phyloP scores from a whole-genome alignment of 2,113 vertebrate species.

The Hylia prasina region DNA sequence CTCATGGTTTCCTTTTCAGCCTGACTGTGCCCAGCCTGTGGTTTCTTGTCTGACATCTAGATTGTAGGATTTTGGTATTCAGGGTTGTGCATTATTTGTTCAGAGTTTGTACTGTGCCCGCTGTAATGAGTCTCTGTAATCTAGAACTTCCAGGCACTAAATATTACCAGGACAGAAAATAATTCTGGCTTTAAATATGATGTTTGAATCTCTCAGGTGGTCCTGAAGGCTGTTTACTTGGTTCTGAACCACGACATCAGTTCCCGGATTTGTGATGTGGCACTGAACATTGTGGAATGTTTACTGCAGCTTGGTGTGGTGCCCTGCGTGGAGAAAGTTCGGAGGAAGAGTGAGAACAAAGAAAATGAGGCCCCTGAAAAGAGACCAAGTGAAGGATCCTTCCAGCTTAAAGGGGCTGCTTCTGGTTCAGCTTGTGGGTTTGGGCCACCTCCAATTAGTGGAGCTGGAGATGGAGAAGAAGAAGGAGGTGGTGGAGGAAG shows the following conservation, averaged over 20 bases:
- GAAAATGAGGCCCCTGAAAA: constrained; percentile 82
- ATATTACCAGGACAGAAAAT: background rate
- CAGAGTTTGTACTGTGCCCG: background rate
- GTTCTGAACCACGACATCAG: constrained; percentile 96
- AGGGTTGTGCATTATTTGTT: background rate
- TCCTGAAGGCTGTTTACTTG: constrained; percentile 92
- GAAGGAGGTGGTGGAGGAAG: constrained; percentile 73
- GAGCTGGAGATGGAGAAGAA: constrained; percentile 70
- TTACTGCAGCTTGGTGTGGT: constrained; percentile 94
- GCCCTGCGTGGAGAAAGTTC: constrained; percentile 84
- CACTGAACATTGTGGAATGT: constrained; percentile 93
- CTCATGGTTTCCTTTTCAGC: constrained; percentile 12
- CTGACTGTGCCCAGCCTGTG: background rate
- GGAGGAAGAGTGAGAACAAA: constrained; percentile 88
- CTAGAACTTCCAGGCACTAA: background rate
- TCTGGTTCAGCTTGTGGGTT: constrained; percentile 73
- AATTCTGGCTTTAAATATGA: background rate
- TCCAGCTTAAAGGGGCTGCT: constrained; percentile 74
- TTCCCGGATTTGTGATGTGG: constrained; percentile 94
- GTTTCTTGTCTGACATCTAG: background rate
- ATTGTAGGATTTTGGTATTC: background rate
- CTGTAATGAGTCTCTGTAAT: background rate
- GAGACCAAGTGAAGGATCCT: constrained; percentile 80
- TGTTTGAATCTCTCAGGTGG: constrained; percentile 75
- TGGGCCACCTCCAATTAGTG: constrained; percentile 56